Base-by-base conservation (phyloP, 2,888 invertebrate genomes). In the Globia sparganii region DNA sequence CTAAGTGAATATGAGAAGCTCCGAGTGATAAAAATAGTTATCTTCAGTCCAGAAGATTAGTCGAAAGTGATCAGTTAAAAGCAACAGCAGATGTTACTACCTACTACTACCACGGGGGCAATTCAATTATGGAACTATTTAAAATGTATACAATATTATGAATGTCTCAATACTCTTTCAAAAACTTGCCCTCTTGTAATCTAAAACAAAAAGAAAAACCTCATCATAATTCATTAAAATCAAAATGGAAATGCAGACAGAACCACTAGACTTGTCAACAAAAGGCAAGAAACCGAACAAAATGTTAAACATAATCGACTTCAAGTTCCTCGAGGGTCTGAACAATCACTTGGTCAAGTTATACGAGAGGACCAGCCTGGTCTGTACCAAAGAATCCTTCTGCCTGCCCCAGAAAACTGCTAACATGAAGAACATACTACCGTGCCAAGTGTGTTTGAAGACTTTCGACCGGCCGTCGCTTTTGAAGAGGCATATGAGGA, bases 391-490 rank as follows among this genome's bases (percentile, higher is more conserved):
- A 49, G 90, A 90, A 6, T 77, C 77, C 6, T 83, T 88, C 67
- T 85, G 83, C 75, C 62, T 90, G 31, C 89, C 91, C 0, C 91
- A 89, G 70, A 89, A 90, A 77, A 28, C 76, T 3, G 72, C 66
- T 8, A 84, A 84, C 72, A 74, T 91, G 79, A 96, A 96, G 90
- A 96, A 94, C 59, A 92, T 96, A 11, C 90, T 96, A 72, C 96
- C 96, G 0, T 98, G 98, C 88, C 97, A 97, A 62, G 97, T 97
- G 0, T 98, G 98, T 87, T 94, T 97, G 68, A 98, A 98, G 93
- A 97, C 97, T 37, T 98, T 98, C 87, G 98, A 98, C 88, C 93
- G 98, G 66, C 98, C 98, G 0, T 98, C 98, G 1, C 90, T 98
- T 76, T 90, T 98, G 82, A 97, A 97, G 86, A 92, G 98, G 81